A percentile compares a stretch with the other conserved stretches of the same genome.
Evolutionary conservation across 2,888 invertebrate species (phyloP).

Genomic region (Perizoma affinitatum): DNA sequence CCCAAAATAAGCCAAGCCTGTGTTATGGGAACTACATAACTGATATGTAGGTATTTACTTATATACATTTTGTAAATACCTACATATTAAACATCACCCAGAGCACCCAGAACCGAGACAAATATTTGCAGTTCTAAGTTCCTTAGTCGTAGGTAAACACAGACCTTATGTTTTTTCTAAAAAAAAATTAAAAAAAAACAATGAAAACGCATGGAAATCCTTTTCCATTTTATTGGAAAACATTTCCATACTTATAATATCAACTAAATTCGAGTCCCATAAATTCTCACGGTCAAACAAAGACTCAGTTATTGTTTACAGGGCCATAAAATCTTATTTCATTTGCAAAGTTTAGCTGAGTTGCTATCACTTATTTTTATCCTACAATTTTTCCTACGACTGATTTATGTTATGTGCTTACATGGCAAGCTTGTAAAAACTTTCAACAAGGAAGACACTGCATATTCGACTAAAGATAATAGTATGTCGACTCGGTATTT

Average conservation of each 20-base stretch:
- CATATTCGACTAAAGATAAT: constrained; percentile 30
- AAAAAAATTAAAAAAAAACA: constrained; percentile 4
- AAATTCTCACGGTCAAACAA: constrained; percentile 26
- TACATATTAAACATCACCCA: too few species aligned
- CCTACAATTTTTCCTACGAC: constrained; percentile 23
- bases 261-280: constrained; percentile 14
- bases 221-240: constrained; percentile 11
- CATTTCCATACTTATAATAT: constrained; percentile 7
- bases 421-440: constrained; percentile 38
- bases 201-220: constrained; percentile 12
- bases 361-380: constrained; percentile 33
- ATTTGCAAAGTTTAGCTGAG: constrained; percentile 27
- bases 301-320: constrained; percentile 30
- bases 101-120: too few species aligned
- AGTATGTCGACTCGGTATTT: constrained; percentile 5
- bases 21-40: too few species aligned
- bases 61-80: too few species aligned
- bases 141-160: too few species aligned
- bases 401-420: constrained; percentile 39
- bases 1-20: too few species aligned
- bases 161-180: too few species aligned
- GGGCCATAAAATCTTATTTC: constrained; percentile 29
- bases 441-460: constrained; percentile 30
- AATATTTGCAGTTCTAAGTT: too few species aligned
- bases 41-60: too few species aligned